These are phyloP conservation scores for Oophaga pumilio DNA, from an alignment of 2,113 vertebrate genomes.

Conservation along the genomic window DNA sequence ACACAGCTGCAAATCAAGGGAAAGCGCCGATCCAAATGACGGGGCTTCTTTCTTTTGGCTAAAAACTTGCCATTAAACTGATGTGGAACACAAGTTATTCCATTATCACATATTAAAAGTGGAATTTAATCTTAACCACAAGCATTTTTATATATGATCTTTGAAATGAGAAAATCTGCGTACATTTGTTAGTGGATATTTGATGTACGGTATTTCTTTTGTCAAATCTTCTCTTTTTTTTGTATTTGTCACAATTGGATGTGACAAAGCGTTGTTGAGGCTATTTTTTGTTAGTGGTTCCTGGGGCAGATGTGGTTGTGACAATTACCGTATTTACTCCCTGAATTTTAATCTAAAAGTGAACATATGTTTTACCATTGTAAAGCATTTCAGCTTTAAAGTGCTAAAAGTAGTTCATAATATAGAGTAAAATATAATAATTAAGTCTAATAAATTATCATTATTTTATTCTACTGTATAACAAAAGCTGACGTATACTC, in stretches of 20 bases:
- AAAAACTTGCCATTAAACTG: not conserved
- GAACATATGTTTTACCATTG: too few species aligned
- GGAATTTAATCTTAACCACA: not conserved
- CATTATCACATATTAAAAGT: conserved; percentile 7
- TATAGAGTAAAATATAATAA: too few species aligned
- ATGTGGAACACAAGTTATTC: not conserved
- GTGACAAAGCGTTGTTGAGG: not conserved
- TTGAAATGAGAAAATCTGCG: not conserved
- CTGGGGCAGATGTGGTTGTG: not conserved
- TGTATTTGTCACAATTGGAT: not conserved
- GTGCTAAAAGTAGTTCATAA: too few species aligned
- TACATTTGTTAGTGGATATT: not conserved
- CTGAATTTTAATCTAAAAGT: too few species aligned
- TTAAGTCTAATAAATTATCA: too few species aligned
- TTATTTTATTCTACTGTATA: too few species aligned
- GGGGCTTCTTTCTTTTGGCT: not conserved
- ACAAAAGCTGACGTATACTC: too few species aligned
- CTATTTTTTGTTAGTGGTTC: not conserved
- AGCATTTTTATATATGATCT: not conserved
- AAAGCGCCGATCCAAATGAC: not conserved
- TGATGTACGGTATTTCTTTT: too few species aligned
- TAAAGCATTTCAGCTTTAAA: too few species aligned
- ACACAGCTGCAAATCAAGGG: conserved; percentile 26
- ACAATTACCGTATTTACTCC: too few species aligned
- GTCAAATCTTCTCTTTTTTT: not conserved